Base-by-base conservation (phyloP, 2,888 invertebrate species). In the Xanthostigma xanthostigma region DNA sequence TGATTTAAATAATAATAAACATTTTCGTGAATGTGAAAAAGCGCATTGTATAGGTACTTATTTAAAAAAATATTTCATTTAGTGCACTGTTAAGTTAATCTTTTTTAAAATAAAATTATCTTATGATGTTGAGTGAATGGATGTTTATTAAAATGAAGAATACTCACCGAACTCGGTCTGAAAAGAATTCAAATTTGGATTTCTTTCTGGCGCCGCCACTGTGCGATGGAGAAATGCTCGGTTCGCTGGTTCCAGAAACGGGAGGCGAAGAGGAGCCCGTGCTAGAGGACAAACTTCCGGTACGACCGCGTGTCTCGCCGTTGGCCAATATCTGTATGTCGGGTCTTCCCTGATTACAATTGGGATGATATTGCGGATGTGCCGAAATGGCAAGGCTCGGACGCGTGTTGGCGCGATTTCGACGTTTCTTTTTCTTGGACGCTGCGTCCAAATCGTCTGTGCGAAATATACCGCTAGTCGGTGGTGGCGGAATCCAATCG, bases 181-280 rank as follows among this genome's bases (percentile, higher is more conserved):
- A 81, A 63, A 84, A 76, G 58, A 85, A 75, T 62, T 89, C 88
- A 53, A 81, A 74, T 64, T 84, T 85, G 59, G 79, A 78, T 68
- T 84, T 81, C 69, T 83, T 83, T 72, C 84, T 81, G 57, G 70
- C 68, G 53, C 70, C 68, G 53, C 70, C 72, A 57, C 58, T 72
- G 63, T 84, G 84, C 37, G 79, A 76, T 10, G 84, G 85, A 53
- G 86, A 85, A 51, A 81, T 72, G 56, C 81, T 81, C 13, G 81
- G 79, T 55, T 82, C 85, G 57, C 84, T 84, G 33, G 81, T 78
- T n/a, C 83, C 82, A 2, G 82, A 81, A 1, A 73, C 76, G 36
- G 88, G 87, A 50, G 88, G 86, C 6, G 88, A 87, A 51, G 85
- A 84, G 39, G 87, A 87, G 34, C 83, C 87, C 51, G 81, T 77